Percentiles rank a stretch among this genome's conserved stretches.
These are phyloP conservation scores for Platerodrilus igneus DNA, from an alignment of 2,888 invertebrate genomes.

Conservation along the genomic window DNA sequence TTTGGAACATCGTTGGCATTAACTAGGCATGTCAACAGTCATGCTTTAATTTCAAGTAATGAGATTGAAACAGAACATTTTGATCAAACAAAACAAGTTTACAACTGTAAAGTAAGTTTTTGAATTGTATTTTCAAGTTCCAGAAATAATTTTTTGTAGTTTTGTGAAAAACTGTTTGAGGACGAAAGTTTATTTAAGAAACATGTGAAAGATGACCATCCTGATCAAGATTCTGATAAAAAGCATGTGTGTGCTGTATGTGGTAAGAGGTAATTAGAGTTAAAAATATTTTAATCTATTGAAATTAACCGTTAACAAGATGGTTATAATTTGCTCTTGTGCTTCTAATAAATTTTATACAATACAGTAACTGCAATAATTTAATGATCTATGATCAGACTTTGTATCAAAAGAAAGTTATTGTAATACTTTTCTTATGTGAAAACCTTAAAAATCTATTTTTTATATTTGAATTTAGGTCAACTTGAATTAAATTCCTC, in stretches of 20 bases:
- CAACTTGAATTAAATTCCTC: too few species aligned
- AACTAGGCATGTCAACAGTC: slow-evolving; percentile 34
- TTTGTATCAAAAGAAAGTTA: too few species aligned
- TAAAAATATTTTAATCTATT: too few species aligned
- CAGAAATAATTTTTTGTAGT: slow-evolving; percentile 30
- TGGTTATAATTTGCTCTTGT: too few species aligned
- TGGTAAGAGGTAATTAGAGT: slow-evolving; percentile 43
- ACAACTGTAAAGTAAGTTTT: slow-evolving; percentile 36
- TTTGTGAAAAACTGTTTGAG: slow-evolving; percentile 39
- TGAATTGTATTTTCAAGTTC: background rate
- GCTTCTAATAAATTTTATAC: too few species aligned
- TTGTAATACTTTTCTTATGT: too few species aligned
- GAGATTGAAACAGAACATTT: slow-evolving; percentile 5
- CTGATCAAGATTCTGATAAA: slow-evolving; percentile 30
- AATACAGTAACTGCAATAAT: too few species aligned
- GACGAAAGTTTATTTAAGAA: slow-evolving; percentile 37
- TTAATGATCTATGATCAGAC: too few species aligned
- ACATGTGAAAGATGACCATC: slow-evolving; percentile 26
- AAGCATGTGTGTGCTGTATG: slow-evolving; percentile 43
- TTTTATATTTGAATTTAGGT: too few species aligned
- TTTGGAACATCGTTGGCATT: slow-evolving; percentile 36
- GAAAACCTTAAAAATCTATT: too few species aligned
- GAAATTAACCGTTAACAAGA: too few species aligned
- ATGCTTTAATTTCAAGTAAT: slow-evolving; percentile 17
- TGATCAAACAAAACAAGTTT: slow-evolving; percentile 13